Percentiles rank a stretch among this genome's conserved stretches.
Evolutionary conservation across 35 echinoderm and acorn worm genomes (phyloP).

Genomic region (Lytechinus pictus): DNA sequence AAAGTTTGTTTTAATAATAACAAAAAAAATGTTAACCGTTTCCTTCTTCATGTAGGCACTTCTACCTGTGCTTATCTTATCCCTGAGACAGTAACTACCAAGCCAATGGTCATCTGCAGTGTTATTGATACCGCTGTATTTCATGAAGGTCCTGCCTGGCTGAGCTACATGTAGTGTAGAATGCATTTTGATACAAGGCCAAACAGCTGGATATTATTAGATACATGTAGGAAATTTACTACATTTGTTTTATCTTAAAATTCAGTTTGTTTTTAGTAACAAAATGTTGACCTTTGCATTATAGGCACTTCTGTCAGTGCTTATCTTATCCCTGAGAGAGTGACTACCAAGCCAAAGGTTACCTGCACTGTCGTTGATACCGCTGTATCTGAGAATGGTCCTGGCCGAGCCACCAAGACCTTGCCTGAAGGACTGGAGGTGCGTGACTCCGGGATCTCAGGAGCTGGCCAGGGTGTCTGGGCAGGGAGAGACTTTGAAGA

Average conservation of each 20-base stretch:
- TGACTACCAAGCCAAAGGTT: conserved; percentile 9
- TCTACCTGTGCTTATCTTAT: no score
- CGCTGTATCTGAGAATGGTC: not conserved
- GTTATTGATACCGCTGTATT: no score
- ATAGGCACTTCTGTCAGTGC: not conserved
- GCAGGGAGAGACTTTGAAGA: conserved; percentile 1
- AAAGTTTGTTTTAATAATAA: no score
- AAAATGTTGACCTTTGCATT: not conserved
- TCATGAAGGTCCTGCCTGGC: no score
- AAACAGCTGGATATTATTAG: no score
- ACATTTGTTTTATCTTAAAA: no score
- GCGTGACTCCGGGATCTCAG: not conserved
- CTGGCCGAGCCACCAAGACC: not conserved
- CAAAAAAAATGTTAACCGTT: not conserved
- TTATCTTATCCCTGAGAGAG: not conserved
- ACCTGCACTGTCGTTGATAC: not conserved
- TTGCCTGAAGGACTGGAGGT: not conserved
- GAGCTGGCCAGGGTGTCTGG: conserved; percentile 16
- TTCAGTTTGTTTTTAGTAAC: no score
- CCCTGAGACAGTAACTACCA: no score
- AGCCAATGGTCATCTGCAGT: no score
- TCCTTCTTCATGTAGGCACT: not conserved
- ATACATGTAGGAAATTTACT: no score
- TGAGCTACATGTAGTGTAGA: no score
- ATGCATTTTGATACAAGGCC: no score